phyloP scores from a whole-genome alignment of 2,797 vertebrate species.

The Oryzias dopingdopingensis region DNA sequence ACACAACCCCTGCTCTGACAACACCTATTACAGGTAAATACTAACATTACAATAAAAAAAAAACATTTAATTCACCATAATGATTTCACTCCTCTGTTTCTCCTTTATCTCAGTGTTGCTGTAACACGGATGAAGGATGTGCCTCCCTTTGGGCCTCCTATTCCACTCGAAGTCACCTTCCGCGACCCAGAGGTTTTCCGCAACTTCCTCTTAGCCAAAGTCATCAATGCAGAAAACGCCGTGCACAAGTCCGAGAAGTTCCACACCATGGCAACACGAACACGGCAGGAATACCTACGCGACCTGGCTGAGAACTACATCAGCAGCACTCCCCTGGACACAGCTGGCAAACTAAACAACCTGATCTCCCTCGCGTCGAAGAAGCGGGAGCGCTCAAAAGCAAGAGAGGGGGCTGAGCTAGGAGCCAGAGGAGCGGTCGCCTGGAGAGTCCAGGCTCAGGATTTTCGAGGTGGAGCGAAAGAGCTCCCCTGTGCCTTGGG shows the following conservation, averaged over 20 bases:
- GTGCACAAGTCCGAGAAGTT: constrained; percentile 96
- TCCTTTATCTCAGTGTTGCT: constrained; percentile 78
- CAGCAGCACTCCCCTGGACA: constrained; percentile 85
- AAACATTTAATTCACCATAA: not conserved
- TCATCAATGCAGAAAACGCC: constrained; percentile 90
- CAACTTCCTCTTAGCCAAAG: constrained; percentile 90
- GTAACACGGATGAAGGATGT: constrained; percentile 96
- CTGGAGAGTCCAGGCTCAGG: constrained; percentile 85
- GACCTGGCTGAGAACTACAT: constrained; percentile 90
- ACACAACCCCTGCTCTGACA: constrained; percentile 88
- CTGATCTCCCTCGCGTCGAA: constrained; percentile 91
- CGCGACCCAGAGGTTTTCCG: constrained; percentile 85
- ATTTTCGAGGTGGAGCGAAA: constrained; percentile 78
- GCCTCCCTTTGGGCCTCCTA: constrained; percentile 89
- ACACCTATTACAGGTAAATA: constrained; percentile 86
- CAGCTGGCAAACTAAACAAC: constrained; percentile 87
- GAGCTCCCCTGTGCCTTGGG: constrained; percentile 84
- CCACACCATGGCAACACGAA: constrained; percentile 92
- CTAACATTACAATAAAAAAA: not conserved
- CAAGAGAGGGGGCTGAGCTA: constrained; percentile 81
- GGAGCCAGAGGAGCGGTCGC: constrained; percentile 81
- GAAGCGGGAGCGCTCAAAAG: constrained; percentile 84
- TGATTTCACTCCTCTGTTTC: not conserved
- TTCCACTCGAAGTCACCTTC: constrained; percentile 83
- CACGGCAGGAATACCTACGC: constrained; percentile 89